These are phyloP conservation scores for Vidua chalybeata DNA, from an alignment of 2,113 vertebrate genomes.

Conservation along the genomic window DNA sequence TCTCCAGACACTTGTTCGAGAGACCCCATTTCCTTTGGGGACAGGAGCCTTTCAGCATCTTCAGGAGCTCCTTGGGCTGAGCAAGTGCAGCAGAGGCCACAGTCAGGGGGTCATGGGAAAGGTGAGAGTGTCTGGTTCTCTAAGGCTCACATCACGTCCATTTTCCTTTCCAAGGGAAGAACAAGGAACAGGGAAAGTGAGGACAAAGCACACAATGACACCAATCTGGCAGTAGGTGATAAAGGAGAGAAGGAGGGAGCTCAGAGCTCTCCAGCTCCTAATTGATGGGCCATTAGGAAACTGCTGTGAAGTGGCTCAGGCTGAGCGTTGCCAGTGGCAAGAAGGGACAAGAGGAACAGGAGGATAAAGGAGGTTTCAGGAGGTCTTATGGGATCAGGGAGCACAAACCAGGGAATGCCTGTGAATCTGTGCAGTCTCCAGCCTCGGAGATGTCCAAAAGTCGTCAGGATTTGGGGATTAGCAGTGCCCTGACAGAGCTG, in stretches of 20 bases:
- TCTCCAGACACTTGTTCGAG: too few relatives aligned
- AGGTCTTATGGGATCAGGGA: neutral
- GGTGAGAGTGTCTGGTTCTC: accelerated
- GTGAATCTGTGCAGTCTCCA: neutral
- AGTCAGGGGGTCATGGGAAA: neutral
- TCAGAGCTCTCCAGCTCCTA: neutral
- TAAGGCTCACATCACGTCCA: neutral
- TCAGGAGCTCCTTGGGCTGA: too few relatives aligned
- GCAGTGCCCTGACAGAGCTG: accelerated
- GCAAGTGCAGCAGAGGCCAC: neutral
- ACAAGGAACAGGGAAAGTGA: neutral
- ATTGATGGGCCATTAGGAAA: neutral
- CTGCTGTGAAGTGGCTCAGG: too few relatives aligned
- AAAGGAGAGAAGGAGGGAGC: too few relatives aligned
- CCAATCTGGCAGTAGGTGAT: too few relatives aligned
- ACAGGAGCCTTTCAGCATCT: too few relatives aligned
- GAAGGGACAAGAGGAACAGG: neutral
- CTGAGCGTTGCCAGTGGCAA: too few relatives aligned
- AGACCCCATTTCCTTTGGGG: too few relatives aligned
- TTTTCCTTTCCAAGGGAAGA: neutral
- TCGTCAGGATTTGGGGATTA: too few relatives aligned
- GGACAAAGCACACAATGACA: neutral
- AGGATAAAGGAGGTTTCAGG: neutral
- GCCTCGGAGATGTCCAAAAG: too few relatives aligned
- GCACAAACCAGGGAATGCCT: neutral